Conservation (phyloP, 2,113 vertebrate species). For the Sclerurus mexicanus region DNA sequence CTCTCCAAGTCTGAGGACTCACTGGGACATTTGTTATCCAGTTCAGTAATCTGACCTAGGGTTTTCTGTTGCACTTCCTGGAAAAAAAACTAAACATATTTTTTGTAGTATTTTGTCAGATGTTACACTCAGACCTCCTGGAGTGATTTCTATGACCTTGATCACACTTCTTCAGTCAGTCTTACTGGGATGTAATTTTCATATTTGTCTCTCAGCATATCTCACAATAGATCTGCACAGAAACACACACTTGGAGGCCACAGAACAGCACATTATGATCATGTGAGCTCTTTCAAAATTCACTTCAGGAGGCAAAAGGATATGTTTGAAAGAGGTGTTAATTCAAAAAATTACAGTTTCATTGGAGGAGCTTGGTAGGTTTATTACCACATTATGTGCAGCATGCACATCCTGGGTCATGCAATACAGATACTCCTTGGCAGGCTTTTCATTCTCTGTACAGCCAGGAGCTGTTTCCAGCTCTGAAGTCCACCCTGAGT, state of each 20-base stretch:
- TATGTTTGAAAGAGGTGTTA: background rate
- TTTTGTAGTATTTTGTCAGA: background rate
- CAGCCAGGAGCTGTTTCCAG: background rate
- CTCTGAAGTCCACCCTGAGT: background rate
- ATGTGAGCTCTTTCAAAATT: background rate
- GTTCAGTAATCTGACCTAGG: conserved; percentile 10
- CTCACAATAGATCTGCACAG: background rate
- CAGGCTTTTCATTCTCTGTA: background rate
- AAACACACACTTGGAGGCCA: background rate
- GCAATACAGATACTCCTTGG: background rate
- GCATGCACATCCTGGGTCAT: background rate
- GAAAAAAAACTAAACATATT: background rate
- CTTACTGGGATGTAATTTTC: background rate
- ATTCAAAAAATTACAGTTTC: background rate
- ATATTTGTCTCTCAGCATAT: background rate
- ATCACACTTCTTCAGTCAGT: background rate
- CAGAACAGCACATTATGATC: background rate
- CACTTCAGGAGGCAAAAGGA: background rate
- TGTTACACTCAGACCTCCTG: background rate
- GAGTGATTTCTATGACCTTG: background rate
- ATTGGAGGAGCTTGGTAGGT: background rate
- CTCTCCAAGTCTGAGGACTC: background rate
- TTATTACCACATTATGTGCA: rapidly evolving
- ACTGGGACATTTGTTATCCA: background rate
- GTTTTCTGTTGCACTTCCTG: conserved; percentile 7